Evolutionary conservation across 1,140 invertebrate genomes (phyloP).

Genomic region (Drosophila suzukii): DNA sequence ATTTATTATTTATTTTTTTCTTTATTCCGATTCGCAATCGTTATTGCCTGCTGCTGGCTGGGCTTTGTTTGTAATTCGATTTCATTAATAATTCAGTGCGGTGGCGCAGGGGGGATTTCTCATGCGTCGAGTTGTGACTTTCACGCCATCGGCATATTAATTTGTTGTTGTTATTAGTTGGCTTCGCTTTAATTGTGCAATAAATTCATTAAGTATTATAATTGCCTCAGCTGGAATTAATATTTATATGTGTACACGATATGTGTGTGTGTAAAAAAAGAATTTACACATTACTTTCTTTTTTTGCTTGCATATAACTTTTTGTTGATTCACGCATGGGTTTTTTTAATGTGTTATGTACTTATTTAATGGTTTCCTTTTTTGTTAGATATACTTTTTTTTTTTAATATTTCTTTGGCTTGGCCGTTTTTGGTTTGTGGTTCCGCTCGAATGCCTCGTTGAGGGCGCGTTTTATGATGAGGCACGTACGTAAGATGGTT

Average conservation of each 20-base stretch:
- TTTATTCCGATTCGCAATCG: slow-evolving; percentile 27
- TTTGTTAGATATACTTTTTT: slow-evolving; percentile 21
- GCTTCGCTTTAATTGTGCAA: slow-evolving; percentile 70
- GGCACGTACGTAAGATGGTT: slow-evolving; percentile 64
- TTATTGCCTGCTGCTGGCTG: slow-evolving; percentile 25
- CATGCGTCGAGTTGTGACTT: slow-evolving; percentile 64
- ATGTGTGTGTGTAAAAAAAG: slow-evolving; percentile 16
- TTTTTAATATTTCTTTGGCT: slow-evolving; percentile 49
- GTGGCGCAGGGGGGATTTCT: slow-evolving; percentile 26
- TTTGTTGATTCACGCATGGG: slow-evolving; percentile 9
- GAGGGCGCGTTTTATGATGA: slow-evolving; percentile 73
- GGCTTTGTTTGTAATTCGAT: slow-evolving; percentile 54
- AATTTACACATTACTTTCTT: slow-evolving; percentile 60
- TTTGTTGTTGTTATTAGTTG: slow-evolving; percentile 50
- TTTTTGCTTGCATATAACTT: slow-evolving; percentile 1
- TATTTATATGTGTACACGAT: slow-evolving; percentile 48
- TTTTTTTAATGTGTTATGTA: slow-evolving; percentile 22
- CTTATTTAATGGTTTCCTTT: slow-evolving; percentile 17
- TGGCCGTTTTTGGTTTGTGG: slow-evolving; percentile 65
- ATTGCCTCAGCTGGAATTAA: slow-evolving; percentile 55
- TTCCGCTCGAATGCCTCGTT: slow-evolving; percentile 63
- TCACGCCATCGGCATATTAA: slow-evolving; percentile 72
- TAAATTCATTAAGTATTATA: slow-evolving; percentile 80
- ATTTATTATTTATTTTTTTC: slow-evolving; percentile 25
- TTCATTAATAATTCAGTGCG: slow-evolving; percentile 69